These are phyloP conservation scores for Dryobota labecula DNA, from an alignment of 2,888 invertebrate species.

Conservation along the genomic window DNA sequence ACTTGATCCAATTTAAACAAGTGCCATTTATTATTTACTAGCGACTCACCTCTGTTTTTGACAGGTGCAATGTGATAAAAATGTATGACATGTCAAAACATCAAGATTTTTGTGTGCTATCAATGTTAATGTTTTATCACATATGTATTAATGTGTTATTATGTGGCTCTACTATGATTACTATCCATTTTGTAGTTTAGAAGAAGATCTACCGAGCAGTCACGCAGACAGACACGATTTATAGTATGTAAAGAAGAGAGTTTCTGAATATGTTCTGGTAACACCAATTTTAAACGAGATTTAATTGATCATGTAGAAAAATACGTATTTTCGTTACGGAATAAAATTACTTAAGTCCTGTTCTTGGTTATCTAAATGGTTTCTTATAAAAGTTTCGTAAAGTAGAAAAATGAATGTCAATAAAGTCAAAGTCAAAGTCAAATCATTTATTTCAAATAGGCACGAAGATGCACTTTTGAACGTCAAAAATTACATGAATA, in stretches of 20 bases:
- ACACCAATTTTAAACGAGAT: not conserved
- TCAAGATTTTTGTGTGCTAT: not conserved
- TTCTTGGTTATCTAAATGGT: not conserved
- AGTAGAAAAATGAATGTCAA: no score
- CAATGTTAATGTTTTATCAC: no score
- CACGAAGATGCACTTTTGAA: no score
- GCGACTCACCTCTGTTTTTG: no score
- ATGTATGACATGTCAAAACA: no score
- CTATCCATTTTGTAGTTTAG: not conserved
- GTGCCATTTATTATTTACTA: not conserved
- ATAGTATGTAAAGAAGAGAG: not conserved
- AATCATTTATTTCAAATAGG: no score
- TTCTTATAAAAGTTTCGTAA: not conserved
- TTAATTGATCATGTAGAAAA: not conserved
- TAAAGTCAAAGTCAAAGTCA: no score
- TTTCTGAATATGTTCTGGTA: constrained; percentile 8
- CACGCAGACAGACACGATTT: no score
- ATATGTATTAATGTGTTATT: no score
- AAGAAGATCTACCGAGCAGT: not conserved
- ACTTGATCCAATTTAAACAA: constrained; percentile 6
- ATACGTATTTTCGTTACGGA: not conserved
- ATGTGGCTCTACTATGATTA: not conserved
- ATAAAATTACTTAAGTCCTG: not conserved
- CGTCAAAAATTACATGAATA: no score
- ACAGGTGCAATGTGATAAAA: not conserved